Evolutionary conservation across 2,113 vertebrate genomes (phyloP), one percentile per base, ranked within the genome.

Genomic region (Alligator sinensis): DNA sequence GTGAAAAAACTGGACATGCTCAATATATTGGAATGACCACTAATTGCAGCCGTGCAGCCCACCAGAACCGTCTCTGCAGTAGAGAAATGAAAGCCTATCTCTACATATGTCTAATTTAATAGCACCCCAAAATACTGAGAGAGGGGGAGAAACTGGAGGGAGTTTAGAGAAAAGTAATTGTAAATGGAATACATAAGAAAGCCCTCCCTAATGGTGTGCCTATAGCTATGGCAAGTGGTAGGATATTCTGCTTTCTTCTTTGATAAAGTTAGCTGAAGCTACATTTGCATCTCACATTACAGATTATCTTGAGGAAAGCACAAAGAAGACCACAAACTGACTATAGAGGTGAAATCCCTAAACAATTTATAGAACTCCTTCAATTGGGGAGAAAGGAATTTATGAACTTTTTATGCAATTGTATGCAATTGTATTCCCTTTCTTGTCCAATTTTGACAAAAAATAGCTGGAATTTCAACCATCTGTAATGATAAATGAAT

Each of bases 371-470:
- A 84, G 54, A 15, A 9, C 59, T 66, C 21, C 5, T 27, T 86
- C 88, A 77, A 89, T 64, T 0, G 82, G 77, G 80, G 88, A 86
- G 64, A 68, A 18, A 38, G 25, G 54, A 84, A 63, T 6, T 74
- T 47, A 47, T 47, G 7, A 47, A 47, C 47, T 2, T 12, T 87
- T 77, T 27, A 61, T 80, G 84, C 68, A 54, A 64, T 47, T 47
- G 83, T 27, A 61, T 80, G 84, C 68, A 54, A 64, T 47, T 47
- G 83, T 4, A 24, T 47, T 55, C 34, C 86, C 87, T 28, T 82
- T 85, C 87, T 85, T 91, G 28, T 90, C 88, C 86, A 87, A 77
- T 89, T 88, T 92, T 94, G 94, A 91, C 81, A 84, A 76, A 95
- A 93, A 66, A 12, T 17, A 19, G 30, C 58, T 78, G 86, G 66